These are phyloP conservation scores for Muraenolepis orangiensis DNA, from an alignment of 2,797 vertebrate genomes.

Conservation along the genomic window DNA sequence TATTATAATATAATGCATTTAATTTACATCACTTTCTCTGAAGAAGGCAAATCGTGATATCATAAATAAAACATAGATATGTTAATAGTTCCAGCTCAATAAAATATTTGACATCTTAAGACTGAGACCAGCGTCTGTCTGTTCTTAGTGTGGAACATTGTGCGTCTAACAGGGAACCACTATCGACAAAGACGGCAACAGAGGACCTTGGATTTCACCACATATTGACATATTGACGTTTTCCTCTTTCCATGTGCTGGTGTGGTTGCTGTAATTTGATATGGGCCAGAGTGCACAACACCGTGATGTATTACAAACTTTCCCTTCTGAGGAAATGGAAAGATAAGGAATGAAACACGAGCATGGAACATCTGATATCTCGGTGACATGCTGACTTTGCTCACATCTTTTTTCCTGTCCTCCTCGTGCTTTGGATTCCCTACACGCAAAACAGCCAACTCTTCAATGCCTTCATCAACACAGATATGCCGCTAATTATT, in stretches of 20 bases:
- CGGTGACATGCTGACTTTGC: slow-evolving; percentile 49
- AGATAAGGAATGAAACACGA: slow-evolving; percentile 52
- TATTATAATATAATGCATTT: slow-evolving; percentile 30
- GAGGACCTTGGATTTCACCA: slow-evolving; percentile 63
- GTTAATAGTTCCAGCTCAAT: not conserved
- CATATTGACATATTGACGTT: slow-evolving; percentile 70
- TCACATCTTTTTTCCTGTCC: slow-evolving; percentile 9
- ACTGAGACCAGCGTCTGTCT: slow-evolving; percentile 38
- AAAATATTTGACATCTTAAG: not conserved
- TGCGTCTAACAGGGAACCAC: slow-evolving; percentile 59
- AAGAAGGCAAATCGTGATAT: not conserved
- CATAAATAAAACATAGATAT: not conserved
- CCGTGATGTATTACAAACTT: slow-evolving; percentile 44
- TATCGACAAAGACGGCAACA: slow-evolving; percentile 63
- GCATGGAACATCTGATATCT: slow-evolving; percentile 46
- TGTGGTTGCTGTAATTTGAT: slow-evolving; percentile 64
- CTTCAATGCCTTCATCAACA: not conserved
- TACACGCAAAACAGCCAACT: not conserved
- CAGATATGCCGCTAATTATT: not conserved
- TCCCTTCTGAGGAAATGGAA: slow-evolving; percentile 52
- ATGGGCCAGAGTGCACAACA: slow-evolving; percentile 45
- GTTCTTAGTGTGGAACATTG: slow-evolving; percentile 56
- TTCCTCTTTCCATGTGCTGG: slow-evolving; percentile 56
- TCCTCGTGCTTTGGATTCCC: slow-evolving; percentile 3
- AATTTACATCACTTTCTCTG: slow-evolving; percentile 7